These are phyloP conservation scores for Diplosoma virens DNA, from an alignment of 23 tunicate species.

Conservation along the genomic window DNA sequence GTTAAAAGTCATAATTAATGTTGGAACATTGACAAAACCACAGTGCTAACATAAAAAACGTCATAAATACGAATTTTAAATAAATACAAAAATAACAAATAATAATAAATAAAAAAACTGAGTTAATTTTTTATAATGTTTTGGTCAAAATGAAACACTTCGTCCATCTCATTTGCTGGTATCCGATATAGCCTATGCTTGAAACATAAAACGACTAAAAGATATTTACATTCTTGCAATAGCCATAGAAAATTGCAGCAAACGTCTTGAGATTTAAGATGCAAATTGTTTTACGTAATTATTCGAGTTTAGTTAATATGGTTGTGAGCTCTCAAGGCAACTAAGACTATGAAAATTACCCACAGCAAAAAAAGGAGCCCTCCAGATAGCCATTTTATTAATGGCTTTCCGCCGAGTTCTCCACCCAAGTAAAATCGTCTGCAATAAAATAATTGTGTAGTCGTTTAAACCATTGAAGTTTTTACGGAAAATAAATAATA, in stretches of 20 bases:
- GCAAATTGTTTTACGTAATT: not conserved
- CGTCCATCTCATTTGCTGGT: too few species aligned
- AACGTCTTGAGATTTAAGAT: not conserved
- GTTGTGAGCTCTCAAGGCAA: not conserved
- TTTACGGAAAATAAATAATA: too few species aligned
- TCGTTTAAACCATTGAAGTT: too few species aligned
- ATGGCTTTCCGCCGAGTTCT: constrained; percentile 41
- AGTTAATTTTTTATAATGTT: not conserved
- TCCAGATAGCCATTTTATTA: constrained; percentile 33
- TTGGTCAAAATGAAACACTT: not conserved
- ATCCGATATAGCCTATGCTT: too few species aligned
- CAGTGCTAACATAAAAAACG: too few species aligned
- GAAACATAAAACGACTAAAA: too few species aligned
- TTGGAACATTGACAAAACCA: too few species aligned
- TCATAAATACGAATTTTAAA: too few species aligned
- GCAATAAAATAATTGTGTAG: not conserved
- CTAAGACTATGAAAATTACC: constrained; percentile 43
- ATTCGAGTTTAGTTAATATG: not conserved
- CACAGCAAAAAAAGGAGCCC: constrained; percentile 29
- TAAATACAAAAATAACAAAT: too few species aligned
- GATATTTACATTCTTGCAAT: too few species aligned
- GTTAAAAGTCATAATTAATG: too few species aligned
- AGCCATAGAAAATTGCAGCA: too few species aligned
- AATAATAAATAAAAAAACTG: not conserved
- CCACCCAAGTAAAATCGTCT: constrained; percentile 58